phyloP scores from a whole-genome alignment of 2,113 vertebrate species.

The Misgurnus mizolepis region DNA sequence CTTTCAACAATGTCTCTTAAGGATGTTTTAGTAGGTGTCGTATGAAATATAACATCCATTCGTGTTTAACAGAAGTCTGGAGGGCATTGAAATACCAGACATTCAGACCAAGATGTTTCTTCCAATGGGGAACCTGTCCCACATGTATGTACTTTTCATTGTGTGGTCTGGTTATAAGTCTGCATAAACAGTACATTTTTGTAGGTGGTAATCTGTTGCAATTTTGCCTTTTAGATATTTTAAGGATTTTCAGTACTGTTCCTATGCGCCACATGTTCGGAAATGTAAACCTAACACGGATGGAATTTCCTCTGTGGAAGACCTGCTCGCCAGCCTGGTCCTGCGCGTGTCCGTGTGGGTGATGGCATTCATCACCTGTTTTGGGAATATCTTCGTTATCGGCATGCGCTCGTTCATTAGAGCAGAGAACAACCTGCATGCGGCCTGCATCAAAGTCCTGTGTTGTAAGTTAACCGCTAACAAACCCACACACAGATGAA shows the following conservation, averaged over 20 bases:
- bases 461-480: conserved; percentile 74
- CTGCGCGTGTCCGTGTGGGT: conserved; percentile 85
- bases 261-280: conserved; percentile 79
- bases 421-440: conserved; percentile 81
- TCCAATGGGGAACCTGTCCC: conserved; percentile 77
- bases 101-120: conserved; percentile 79
- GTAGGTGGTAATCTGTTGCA: neutral
- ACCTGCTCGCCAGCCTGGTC: conserved; percentile 81
- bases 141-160: conserved; percentile 69
- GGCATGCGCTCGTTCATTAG: conserved; percentile 83
- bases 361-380: conserved; percentile 83
- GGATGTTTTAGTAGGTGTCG: neutral
- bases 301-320: conserved; percentile 84
- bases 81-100: conserved; percentile 78
- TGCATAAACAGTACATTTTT: no score
- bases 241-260: conserved; percentile 83
- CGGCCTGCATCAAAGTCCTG: conserved; percentile 84
- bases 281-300: conserved; percentile 83
- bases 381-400: conserved; percentile 85
- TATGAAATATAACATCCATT: neutral
- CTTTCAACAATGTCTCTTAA: neutral
- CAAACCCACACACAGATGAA: conserved; percentile 2
- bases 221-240: conserved; percentile 77
- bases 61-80: conserved; percentile 73
- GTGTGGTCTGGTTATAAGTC: neutral